A percentile compares a stretch with the other conserved stretches of the same genome.
Conservation (phyloP, 1,140 invertebrate species). For the Ylistrum balloti region DNA sequence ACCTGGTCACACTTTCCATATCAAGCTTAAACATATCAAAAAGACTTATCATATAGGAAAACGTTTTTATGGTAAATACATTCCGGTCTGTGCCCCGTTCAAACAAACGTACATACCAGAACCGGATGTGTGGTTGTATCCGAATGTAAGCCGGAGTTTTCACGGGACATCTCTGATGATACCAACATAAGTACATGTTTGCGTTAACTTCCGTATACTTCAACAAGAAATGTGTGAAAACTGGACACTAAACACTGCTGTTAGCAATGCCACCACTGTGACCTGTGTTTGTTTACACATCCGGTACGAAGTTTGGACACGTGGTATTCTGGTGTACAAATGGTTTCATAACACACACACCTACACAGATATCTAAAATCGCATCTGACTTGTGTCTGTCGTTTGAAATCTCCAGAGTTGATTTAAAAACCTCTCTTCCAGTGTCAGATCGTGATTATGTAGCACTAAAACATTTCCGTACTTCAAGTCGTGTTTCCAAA, state of each 20-base stretch:
- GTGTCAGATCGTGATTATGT: too few species aligned
- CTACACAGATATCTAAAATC: too few species aligned
- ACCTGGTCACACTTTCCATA: conserved; percentile 5
- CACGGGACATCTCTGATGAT: background rate
- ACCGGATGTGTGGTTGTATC: background rate
- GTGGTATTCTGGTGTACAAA: too few species aligned
- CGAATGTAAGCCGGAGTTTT: conserved; percentile 30
- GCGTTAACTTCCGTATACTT: background rate
- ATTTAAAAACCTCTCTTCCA: too few species aligned
- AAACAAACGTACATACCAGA: background rate
- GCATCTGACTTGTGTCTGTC: too few species aligned
- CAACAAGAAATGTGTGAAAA: background rate
- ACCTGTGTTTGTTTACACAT: background rate
- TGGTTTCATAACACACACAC: too few species aligned
- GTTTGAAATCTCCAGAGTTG: too few species aligned
- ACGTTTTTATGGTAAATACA: background rate
- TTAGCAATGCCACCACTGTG: background rate
- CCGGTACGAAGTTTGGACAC: too few species aligned
- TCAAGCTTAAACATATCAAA: background rate
- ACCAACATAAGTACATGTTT: background rate
- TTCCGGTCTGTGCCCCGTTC: background rate
- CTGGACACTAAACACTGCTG: background rate
- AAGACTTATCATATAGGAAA: background rate
- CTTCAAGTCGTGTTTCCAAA: too few species aligned
- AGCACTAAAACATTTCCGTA: too few species aligned